phyloP scores from a whole-genome alignment of 2,888 invertebrate genomes.

The Dugesia japonica region DNA sequence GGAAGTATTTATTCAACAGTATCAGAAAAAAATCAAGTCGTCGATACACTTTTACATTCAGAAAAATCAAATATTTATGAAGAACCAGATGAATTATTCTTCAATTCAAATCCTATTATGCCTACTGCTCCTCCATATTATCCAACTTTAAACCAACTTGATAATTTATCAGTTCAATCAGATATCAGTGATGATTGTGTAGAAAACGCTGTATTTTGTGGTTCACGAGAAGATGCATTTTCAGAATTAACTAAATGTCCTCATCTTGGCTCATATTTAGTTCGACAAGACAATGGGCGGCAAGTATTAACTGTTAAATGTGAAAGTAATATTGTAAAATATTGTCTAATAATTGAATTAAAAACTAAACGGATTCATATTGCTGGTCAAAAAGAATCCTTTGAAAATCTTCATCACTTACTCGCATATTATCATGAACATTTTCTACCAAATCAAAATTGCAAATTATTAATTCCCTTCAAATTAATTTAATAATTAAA shows the following conservation, averaged over 20 bases:
- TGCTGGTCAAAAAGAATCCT: conserved; percentile 10
- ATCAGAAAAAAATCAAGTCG: conserved; percentile 2
- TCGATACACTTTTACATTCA: background rate
- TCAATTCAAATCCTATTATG: background rate
- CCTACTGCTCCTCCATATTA: background rate
- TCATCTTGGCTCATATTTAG: background rate
- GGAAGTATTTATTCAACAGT: background rate
- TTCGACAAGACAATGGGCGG: background rate
- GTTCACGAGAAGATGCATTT: background rate
- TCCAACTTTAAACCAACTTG: background rate
- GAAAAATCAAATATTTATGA: background rate
- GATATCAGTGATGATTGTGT: background rate
- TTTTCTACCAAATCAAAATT: background rate
- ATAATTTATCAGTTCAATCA: background rate
- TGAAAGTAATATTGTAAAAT: background rate
- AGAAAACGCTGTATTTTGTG: background rate
- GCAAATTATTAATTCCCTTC: background rate
- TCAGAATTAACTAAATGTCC: background rate
- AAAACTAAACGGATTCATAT: background rate
- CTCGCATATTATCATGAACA: background rate
- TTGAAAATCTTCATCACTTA: background rate
- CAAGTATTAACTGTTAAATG: background rate
- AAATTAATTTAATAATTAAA: background rate
- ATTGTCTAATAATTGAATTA: background rate
- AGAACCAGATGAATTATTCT: background rate